Evolutionary conservation across 2,888 invertebrate species (phyloP), one percentile per base, ranked within the genome.

Genomic region (Tupiocoris notatus): DNA sequence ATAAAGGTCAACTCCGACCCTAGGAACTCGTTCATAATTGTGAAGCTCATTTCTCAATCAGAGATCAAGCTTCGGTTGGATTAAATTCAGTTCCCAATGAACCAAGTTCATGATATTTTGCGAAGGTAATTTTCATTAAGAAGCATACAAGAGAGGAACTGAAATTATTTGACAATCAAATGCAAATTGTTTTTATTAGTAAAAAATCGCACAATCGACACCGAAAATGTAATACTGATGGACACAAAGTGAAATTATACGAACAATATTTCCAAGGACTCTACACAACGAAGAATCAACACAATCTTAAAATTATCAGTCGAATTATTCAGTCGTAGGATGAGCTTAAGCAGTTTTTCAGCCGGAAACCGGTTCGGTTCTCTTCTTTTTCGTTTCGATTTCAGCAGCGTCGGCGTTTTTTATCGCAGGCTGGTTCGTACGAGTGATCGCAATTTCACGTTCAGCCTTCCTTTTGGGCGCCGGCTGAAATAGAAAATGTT

Each of bases 311-410:
- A 39, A 39, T 39, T 39, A 39, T 39, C 39, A 39, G 39, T 39
- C 39, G 39, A 39, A 39, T 7, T 7, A 39, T 7, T 39, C 39
- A 39, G 39, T 39, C 39, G 39, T 39, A 39, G 39, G 12, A 39
- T n/a, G n/a, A n/a, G n/a, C n/a, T n/a, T n/a, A n/a, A n/a, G n/a
- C 18, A 18, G 3, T n/a, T n/a, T 9, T 39, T 65, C 65, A 65
- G 1, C 65, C 65, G 25, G 65, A 18, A 12, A 39, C 24, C 24
- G 57, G 58, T 23, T 70, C 70, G 6, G 25, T 25, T n/a, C 70
- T 59, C 25, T 23, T 70, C 70, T 59, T 70, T 25, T 70, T 70
- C 23, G 59, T 20, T 59, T 70, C 70, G 24, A 59, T 70, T 17
- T 25, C 59, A 21, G 57, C 70, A 16, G 70, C 70, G 24, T 59